phyloP scores from a whole-genome alignment of 2,113 vertebrate species.

The Anoura caudifer region DNA sequence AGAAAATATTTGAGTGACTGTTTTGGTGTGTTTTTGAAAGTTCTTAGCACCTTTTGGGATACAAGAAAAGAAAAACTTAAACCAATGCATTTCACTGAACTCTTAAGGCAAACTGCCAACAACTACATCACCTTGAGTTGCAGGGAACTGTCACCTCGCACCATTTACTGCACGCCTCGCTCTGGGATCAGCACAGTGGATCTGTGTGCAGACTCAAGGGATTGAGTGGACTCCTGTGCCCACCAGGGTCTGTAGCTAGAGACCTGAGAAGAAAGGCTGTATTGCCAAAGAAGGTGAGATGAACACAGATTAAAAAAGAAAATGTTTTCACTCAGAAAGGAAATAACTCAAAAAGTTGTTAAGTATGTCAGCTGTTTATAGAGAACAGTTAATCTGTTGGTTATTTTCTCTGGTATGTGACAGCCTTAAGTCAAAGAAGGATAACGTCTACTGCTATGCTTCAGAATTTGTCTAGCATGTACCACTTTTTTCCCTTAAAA shows the following conservation, averaged over 20 bases:
- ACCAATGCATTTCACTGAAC: neutral
- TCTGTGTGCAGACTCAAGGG: neutral
- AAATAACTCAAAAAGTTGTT: conserved; percentile 19
- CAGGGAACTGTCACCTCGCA: neutral
- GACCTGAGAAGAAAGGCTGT: neutral
- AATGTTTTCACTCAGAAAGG: conserved; percentile 17
- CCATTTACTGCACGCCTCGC: neutral
- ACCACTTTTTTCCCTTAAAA: neutral
- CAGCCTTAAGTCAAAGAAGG: conserved; percentile 22
- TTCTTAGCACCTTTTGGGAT: neutral
- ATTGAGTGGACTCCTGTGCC: neutral
- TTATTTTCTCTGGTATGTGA: conserved; percentile 29
- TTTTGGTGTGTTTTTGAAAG: conserved; percentile 15
- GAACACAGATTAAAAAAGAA: conserved; percentile 30
- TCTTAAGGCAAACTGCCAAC: neutral
- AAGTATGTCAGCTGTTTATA: neutral
- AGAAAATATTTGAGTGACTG: neutral
- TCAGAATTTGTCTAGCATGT: neutral
- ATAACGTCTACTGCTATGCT: neutral
- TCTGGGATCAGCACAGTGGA: neutral
- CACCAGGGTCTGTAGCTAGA: neutral
- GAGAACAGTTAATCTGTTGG: conserved; percentile 1
- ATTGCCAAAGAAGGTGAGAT: neutral
- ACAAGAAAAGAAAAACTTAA: conserved; percentile 43
- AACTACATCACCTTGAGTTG: conserved; percentile 46